Evolutionary conservation across 2,797 vertebrate genomes (phyloP), one percentile per base, ranked within the genome.

Genomic region (Anguilla anguilla): DNA sequence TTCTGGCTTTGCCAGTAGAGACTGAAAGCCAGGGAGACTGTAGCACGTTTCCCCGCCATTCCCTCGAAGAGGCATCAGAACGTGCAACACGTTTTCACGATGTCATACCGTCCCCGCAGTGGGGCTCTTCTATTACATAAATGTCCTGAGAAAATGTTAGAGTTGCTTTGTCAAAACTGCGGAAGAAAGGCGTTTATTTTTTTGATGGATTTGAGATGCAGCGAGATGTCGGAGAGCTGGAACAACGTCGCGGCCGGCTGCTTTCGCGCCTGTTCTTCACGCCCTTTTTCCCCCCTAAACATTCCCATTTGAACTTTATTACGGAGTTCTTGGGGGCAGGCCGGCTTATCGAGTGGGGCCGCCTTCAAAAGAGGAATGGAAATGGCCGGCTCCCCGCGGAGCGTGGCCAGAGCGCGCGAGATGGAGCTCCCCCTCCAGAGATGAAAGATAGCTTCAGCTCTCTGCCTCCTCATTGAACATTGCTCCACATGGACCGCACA

Each of bases 401-500:
- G 53, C 57, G 46, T 28, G 84, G 87, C 39, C 35, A 46, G 55
- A 7, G 85, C 15, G 31, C 39, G 64, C 88, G 89, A 86, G 85
- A 89, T 92, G 92, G 59, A 89, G 88, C 83, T 77, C 88, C 85
- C 88, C 85, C 88, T 89, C 86, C 88, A 85, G 69, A 85, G 87
- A 89, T 89, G 86, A 88, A 89, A 91, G 87, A 79, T 35, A 31
- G 77, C 86, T 84, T 59, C 49, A 22, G 28, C 31, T 31, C 57
- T 57, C 83, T 25, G 2, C 7, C 31, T 59, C 17, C 83, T 89
- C 87, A 87, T n/a, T 92, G 85, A 90, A 91, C 89, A 92, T 92
- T 19, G 72, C 93, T 92, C 91, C 90, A 55, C 89, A 87, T 88
- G 90, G 91, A 91, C 91, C 90, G 89, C 86, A 89, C 86, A 89